Conservation (phyloP, 2,113 vertebrate genomes). For the Riparia riparia region DNA sequence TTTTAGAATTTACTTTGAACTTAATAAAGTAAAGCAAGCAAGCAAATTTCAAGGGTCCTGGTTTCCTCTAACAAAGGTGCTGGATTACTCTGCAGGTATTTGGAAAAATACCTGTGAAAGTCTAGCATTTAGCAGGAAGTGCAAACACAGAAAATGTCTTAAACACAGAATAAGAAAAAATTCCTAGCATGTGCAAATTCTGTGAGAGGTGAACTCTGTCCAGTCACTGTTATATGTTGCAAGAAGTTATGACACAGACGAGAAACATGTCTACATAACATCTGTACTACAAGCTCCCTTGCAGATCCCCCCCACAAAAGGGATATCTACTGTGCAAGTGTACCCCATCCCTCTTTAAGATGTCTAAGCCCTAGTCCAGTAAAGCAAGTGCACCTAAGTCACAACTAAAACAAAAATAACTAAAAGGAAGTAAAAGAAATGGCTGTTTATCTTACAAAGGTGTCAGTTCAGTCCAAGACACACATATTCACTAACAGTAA, state of each 20-base stretch:
- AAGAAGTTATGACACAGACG: neutral
- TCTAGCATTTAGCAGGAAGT: neutral
- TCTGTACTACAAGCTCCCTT: neutral
- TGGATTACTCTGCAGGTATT: neutral
- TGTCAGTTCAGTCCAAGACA: neutral
- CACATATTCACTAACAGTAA: neutral
- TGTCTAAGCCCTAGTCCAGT: neutral
- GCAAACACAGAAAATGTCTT: neutral
- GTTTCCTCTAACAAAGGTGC: neutral
- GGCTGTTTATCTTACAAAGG: neutral
- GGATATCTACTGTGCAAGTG: neutral
- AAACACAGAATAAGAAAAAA: conserved; percentile 9
- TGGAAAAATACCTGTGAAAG: neutral
- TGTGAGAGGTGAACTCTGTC: conserved; percentile 18
- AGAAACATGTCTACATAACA: neutral
- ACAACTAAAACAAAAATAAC: neutral
- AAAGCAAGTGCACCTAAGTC: neutral
- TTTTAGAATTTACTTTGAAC: neutral
- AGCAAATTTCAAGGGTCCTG: neutral
- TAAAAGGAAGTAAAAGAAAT: neutral
- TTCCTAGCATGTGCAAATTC: conserved; percentile 9
- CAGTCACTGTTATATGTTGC: neutral
- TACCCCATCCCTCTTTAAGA: neutral
- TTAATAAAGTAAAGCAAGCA: neutral
- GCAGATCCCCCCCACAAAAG: neutral